phyloP scores from a whole-genome alignment of 2,113 vertebrate genomes.

The Megalops atlanticus region DNA sequence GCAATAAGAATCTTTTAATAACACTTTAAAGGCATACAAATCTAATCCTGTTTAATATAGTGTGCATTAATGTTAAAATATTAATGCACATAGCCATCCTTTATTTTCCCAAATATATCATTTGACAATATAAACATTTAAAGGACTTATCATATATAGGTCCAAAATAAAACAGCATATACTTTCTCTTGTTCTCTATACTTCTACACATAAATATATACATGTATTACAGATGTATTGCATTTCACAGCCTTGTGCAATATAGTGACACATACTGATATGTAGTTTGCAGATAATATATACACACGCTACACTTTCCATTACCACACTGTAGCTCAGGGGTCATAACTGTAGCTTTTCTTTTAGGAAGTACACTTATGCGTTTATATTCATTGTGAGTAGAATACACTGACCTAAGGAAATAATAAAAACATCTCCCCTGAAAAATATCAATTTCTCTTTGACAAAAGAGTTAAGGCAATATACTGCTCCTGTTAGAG shows the following conservation, averaged over 20 bases:
- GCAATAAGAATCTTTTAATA: background rate
- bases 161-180: background rate
- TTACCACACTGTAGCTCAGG: background rate
- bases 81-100: background rate
- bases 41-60: background rate
- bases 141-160: background rate
- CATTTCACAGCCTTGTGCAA: background rate
- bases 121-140: background rate
- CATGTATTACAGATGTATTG: background rate
- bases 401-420: background rate
- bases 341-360: background rate
- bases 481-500: background rate
- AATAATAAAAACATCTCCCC: background rate
- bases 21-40: background rate
- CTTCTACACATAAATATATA: background rate
- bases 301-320: conserved; percentile 8
- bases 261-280: conserved; percentile 3
- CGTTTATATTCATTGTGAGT: background rate
- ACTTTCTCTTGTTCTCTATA: background rate
- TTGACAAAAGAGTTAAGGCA: background rate
- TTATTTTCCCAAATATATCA: background rate
- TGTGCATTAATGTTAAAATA: background rate
- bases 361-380: background rate
- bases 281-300: background rate
- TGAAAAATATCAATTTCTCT: background rate